phyloP scores from a whole-genome alignment of 1,140 invertebrate species.

The Oscheius sp. region DNA sequence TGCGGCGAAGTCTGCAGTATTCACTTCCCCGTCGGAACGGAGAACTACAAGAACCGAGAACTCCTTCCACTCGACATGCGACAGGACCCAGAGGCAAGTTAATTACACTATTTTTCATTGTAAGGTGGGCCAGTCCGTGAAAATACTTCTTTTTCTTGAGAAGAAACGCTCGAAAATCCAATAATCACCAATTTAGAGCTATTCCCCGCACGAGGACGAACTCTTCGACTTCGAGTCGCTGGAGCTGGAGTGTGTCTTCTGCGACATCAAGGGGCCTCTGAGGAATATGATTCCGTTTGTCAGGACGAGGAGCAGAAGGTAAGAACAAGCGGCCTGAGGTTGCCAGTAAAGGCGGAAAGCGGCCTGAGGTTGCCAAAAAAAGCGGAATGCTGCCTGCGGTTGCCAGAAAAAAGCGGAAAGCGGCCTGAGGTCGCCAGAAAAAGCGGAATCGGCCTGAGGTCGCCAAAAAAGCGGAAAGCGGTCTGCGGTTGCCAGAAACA shows the following conservation, averaged over 20 bases:
- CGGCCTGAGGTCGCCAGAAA: no score
- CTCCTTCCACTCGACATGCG: conserved; percentile 8
- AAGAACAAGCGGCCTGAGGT: no score
- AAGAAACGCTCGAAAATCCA: not conserved
- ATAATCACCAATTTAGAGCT: not conserved
- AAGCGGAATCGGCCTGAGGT: no score
- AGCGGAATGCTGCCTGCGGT: no score
- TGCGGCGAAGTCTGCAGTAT: conserved; percentile 14
- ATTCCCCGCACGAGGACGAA: not conserved
- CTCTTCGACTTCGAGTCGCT: conserved; percentile 20
- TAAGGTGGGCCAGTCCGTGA: no score
- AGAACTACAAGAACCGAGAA: conserved; percentile 10
- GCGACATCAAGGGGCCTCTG: conserved; percentile 4
- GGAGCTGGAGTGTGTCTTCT: conserved; percentile 5
- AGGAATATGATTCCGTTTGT: conserved; percentile 16
- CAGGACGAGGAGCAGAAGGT: not conserved
- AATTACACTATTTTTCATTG: no score
- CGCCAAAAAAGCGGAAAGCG: no score
- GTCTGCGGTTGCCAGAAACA: no score
- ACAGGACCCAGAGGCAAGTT: not conserved
- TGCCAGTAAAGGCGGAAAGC: no score
- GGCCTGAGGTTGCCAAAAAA: no score
- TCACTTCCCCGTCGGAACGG: conserved; percentile 13
- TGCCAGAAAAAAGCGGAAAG: no score
- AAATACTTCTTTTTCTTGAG: no score